Percentiles rank a stretch among this genome's conserved stretches.
Evolutionary conservation across 2,113 vertebrate species (phyloP).

Genomic region (Pristiophorus japonicus): DNA sequence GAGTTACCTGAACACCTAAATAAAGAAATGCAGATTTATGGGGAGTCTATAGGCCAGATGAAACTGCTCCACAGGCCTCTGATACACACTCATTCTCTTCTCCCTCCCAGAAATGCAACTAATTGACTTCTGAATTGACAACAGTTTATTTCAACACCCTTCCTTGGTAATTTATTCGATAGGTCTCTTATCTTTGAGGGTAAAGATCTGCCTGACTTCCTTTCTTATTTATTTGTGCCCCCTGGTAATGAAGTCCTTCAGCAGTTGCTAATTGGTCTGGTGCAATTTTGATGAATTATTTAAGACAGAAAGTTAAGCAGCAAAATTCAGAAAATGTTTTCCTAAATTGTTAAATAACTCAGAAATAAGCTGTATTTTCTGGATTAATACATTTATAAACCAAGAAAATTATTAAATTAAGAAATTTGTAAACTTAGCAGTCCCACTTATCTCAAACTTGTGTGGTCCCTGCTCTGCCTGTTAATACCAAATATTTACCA

Average conservation of each 20-base stretch:
- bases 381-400: not conserved
- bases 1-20: not conserved
- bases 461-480: not conserved
- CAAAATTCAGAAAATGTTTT: not conserved
- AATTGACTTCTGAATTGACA: not conserved
- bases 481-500: not conserved
- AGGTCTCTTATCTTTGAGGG: not conserved
- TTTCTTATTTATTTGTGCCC: not conserved
- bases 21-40: not conserved
- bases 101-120: not conserved
- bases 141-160: not conserved
- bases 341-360: not conserved
- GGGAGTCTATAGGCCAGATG: not conserved
- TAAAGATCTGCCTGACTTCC: not conserved
- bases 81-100: not conserved
- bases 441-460: not conserved
- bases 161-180: not conserved
- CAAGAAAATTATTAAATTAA: not conserved
- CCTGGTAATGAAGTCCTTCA: not conserved
- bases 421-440: not conserved
- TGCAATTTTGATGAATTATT: not conserved
- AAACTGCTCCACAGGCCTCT: not conserved
- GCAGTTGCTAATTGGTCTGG: not conserved
- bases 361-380: not conserved
- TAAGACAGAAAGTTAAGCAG: not conserved